phyloP scores from a whole-genome alignment of 2,797 vertebrate genomes.

The Falco naumanni region DNA sequence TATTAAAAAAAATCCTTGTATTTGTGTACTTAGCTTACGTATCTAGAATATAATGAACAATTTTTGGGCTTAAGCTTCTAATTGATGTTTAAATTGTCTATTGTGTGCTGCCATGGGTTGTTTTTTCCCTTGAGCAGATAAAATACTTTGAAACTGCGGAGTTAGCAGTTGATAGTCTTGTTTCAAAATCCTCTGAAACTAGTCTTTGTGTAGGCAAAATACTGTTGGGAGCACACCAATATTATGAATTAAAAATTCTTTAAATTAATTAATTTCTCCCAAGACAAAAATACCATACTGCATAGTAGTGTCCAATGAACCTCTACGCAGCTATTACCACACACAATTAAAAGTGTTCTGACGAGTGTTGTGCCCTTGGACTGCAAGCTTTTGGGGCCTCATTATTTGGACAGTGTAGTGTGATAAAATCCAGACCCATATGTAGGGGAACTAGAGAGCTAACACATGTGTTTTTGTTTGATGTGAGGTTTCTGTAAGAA shows the following conservation, averaged over 20 bases:
- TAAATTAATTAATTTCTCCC: neutral
- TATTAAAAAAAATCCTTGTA: neutral
- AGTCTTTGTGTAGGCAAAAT: neutral
- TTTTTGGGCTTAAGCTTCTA: neutral
- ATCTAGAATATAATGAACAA: neutral
- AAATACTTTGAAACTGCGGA: neutral
- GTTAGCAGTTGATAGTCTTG: neutral
- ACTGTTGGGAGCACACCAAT: neutral
- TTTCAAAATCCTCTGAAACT: neutral
- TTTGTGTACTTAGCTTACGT: neutral
- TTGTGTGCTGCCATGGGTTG: neutral
- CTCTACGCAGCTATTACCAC: accelerated
- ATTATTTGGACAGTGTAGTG: accelerated
- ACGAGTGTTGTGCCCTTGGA: neutral
- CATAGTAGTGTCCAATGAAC: neutral
- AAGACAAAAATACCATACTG: neutral
- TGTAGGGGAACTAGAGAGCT: neutral
- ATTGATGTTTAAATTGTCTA: neutral
- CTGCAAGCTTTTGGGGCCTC: neutral
- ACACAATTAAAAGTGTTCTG: neutral
- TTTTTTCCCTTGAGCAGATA: neutral
- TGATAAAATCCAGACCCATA: neutral
- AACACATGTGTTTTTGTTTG: neutral
- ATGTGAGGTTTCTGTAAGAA: neutral
- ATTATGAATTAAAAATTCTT: neutral